Percentiles rank a stretch among this genome's conserved stretches.
Conservation (phyloP, 2,113 vertebrate species). For the Etheostoma spectabile region DNA sequence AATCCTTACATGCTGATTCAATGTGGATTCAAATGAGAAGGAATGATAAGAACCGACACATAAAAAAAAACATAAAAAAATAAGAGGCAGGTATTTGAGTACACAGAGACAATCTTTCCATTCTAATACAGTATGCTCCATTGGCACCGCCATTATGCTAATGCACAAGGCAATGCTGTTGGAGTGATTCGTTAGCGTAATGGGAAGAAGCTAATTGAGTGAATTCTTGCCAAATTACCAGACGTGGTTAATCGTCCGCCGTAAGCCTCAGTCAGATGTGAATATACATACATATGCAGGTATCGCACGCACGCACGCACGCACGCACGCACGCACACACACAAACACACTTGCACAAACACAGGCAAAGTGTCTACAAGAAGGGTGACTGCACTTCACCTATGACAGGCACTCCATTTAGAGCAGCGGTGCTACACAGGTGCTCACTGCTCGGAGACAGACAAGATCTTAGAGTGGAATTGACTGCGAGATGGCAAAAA, state of each 20-base stretch:
- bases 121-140: conserved; percentile 60
- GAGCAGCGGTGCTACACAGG: conserved; percentile 29
- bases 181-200: conserved; percentile 71
- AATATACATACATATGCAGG: conserved; percentile 22
- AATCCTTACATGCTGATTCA: conserved; percentile 18
- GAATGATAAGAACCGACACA: conserved; percentile 10
- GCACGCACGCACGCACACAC: no score
- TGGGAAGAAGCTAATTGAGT: conserved; percentile 75
- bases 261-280: conserved; percentile 35
- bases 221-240: conserved; percentile 69
- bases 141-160: conserved; percentile 70
- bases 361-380: conserved; percentile 26
- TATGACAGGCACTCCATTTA: conserved; percentile 50
- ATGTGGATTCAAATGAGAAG: conserved; percentile 17
- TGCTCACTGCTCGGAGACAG: conserved; percentile 49
- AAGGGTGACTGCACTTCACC: conserved; percentile 32
- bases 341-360: neutral
- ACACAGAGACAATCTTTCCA: conserved; percentile 38
- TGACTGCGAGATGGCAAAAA: conserved; percentile 47
- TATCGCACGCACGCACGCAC: conserved; percentile 6
- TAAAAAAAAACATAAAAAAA: neutral
- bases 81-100: conserved; percentile 32
- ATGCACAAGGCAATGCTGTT: conserved; percentile 60
- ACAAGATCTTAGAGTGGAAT: conserved; percentile 54
- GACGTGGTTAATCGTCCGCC: conserved; percentile 56